Base-by-base conservation (phyloP, 1,140 invertebrate species). In the Drosophila elegans region DNA sequence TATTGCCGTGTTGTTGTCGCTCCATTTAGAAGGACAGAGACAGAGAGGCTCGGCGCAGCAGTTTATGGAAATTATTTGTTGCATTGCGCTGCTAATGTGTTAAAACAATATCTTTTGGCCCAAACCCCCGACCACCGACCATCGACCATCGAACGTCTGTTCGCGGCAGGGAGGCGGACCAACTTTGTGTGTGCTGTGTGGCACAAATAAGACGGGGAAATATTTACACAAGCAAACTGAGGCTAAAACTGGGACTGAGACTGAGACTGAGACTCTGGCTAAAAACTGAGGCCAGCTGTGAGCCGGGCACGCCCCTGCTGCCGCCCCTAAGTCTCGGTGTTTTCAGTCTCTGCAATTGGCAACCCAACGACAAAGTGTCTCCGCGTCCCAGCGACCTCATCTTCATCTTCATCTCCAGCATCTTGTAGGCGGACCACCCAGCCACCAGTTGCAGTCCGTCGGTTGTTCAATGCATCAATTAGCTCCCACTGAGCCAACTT, bases 51-150 rank as follows among this genome's bases (percentile, higher is more conserved):
- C 62, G 60, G 51, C 36, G 64, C 71, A 84, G 66, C 78, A 72
- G 84, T 91, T 80, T 91, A 91, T 91, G 90, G 82, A 90, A 91
- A 91, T 91, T 91, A 86, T 91, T 91, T 91, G 90, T 91, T 91
- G 90, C 91, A 91, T 81, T 89, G 83, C 86, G 74, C 89, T 91
- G 90, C 88, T 91, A 91, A 91, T 91, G 90, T 91, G 90, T 91
- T 91, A 91, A 91, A 91, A 91, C 90, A 91, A 91, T 91, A 91
- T 89, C 68, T 21, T 21, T 21, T 71, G 51, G 78, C 56, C 63
- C 53, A 66, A 36, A 34, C 3, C n/a, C 48, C 46, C 48, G 27
- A 13, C 34, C 56, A 29, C 46, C 46, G 66, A 64, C 73, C 16
- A 21, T 21, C 16, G 16, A 21, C 16, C 16, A 21, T 21, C 16